Evolutionary conservation across 2,888 invertebrate species (phyloP).

Genomic region (Tipula helvola): DNA sequence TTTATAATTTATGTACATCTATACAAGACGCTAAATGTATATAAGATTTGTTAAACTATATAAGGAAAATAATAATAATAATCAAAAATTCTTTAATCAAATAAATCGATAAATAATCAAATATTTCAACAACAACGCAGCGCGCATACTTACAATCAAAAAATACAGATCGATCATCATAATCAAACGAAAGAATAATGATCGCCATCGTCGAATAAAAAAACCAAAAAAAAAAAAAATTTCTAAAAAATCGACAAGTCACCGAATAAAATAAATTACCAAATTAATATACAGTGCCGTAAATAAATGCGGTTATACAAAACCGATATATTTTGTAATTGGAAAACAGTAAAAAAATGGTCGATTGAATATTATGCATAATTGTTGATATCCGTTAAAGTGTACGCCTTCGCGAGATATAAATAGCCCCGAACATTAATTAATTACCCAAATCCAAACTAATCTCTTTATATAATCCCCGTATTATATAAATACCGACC

Average conservation of each 20-base stretch:
- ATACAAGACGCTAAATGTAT: not conserved
- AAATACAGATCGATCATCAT: not conserved
- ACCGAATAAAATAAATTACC: not conserved
- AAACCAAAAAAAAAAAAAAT: not conserved
- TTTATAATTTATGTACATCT: not conserved
- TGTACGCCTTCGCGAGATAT: not conserved
- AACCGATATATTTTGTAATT: not conserved
- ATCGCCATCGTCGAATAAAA: not conserved
- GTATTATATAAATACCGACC: not conserved
- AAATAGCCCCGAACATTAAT: not conserved
- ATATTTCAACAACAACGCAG: not conserved
- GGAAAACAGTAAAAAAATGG: not conserved
- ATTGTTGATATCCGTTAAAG: not conserved
- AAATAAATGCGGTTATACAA: not conserved
- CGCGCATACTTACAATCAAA: not conserved
- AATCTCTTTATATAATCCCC: not conserved
- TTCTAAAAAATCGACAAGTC: not conserved
- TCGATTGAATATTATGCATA: not conserved
- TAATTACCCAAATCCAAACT: not conserved
- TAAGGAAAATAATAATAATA: not conserved
- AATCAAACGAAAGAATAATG: not conserved
- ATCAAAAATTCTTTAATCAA: not conserved
- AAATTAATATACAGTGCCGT: not conserved
- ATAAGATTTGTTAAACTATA: not conserved
- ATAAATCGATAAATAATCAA: slow-evolving; percentile 4